Conservation (phyloP, 2,797 vertebrate species). For the Helarctos malayanus region DNA sequence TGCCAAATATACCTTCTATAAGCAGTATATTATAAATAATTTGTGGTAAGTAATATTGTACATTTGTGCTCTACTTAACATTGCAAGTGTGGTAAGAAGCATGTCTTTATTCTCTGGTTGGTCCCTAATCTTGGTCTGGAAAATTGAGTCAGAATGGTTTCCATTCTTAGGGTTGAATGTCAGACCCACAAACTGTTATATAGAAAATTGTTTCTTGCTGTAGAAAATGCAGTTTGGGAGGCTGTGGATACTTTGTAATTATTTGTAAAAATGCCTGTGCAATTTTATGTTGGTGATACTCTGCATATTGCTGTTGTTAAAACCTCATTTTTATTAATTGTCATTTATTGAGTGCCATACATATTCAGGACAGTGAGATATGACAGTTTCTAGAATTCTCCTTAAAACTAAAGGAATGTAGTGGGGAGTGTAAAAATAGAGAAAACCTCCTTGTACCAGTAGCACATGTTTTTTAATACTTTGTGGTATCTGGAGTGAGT, state of each 20-base stretch:
- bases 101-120: not conserved
- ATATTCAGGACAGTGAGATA: not conserved
- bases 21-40: not conserved
- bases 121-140: not conserved
- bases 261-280: not conserved
- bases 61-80: not conserved
- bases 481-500: not conserved
- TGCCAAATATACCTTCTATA: not conserved
- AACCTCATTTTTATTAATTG: conserved; percentile 1
- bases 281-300: conserved; percentile 4
- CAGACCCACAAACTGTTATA: not conserved
- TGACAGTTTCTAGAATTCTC: conserved; percentile 12
- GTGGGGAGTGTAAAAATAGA: not conserved
- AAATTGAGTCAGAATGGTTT: not conserved
- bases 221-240: conserved; percentile 21
- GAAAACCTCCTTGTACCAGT: not conserved
- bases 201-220: conserved; percentile 1
- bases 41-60: not conserved
- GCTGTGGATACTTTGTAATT: not conserved
- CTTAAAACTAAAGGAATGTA: conserved; percentile 38
- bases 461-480: not conserved
- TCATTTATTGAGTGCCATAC: not conserved
- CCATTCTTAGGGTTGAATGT: conserved; percentile 37
- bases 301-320: not conserved
- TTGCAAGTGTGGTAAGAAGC: not conserved